phyloP scores from a whole-genome alignment of 2,888 invertebrate genomes.

The Omphaloscelis lunosa region DNA sequence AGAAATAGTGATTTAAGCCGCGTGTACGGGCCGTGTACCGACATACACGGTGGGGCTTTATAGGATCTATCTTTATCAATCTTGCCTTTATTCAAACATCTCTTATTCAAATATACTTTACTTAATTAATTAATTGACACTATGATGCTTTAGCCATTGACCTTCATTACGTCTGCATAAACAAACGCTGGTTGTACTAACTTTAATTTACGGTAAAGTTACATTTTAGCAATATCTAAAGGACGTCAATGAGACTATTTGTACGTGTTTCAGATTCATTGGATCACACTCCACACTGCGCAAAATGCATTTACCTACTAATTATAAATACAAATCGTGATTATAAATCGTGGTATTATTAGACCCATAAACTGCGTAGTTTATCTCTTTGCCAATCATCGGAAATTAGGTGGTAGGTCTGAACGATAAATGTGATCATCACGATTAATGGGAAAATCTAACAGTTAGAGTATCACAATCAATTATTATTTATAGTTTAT shows the following conservation, averaged over 20 bases:
- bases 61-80: no score
- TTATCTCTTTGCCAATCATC: slow-evolving; percentile 58
- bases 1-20: no score
- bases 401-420: slow-evolving; percentile 42
- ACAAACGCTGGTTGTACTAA: not conserved
- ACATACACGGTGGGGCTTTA: no score
- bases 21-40: no score
- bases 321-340: slow-evolving; percentile 38
- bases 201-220: not conserved
- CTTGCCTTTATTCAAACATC: not conserved
- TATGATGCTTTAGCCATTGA: not conserved
- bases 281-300: slow-evolving; percentile 17
- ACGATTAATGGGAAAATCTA: not conserved
- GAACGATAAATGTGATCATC: slow-evolving; percentile 36
- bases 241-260: slow-evolving; percentile 4
- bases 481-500: not conserved
- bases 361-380: slow-evolving; percentile 44
- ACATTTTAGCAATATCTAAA: not conserved
- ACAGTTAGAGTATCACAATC: not conserved
- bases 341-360: slow-evolving; percentile 54
- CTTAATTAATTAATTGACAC: not conserved
- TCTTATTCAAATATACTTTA: not conserved
- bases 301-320: slow-evolving; percentile 33
- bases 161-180: not conserved
- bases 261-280: slow-evolving; percentile 17